A percentile compares a stretch with the other conserved stretches of the same genome.
Evolutionary conservation across 2,797 vertebrate genomes (phyloP).

Genomic region (Sebastes aleutianus): DNA sequence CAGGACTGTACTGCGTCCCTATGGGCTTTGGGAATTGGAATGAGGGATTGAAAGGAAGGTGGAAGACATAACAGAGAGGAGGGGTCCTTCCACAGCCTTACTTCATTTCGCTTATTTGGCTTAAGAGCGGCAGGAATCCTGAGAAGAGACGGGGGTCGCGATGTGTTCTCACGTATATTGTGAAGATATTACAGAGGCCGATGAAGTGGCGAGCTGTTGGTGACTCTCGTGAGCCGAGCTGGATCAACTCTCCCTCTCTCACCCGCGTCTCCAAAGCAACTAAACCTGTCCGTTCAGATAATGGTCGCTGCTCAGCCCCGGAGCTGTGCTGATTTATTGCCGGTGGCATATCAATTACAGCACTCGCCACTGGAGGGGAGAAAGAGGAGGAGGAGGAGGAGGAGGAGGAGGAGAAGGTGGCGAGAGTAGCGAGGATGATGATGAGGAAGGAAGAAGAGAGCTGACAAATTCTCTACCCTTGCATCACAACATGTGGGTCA

Average conservation of each 20-base stretch:
- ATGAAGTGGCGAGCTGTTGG: constrained; percentile 13
- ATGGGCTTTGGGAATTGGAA: constrained; percentile 25
- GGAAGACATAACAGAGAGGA: background rate
- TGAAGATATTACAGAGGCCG: background rate
- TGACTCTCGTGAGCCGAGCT: constrained; percentile 41
- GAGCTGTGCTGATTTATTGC: constrained; percentile 84
- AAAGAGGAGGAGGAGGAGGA: constrained; percentile 46
- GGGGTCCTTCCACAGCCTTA: background rate
- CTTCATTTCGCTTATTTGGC: constrained; percentile 30
- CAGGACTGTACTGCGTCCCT: constrained; percentile 32
- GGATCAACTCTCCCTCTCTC: constrained; percentile 52
- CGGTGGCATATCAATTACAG: constrained; percentile 87
- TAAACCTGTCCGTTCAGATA: constrained; percentile 82
- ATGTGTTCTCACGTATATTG: background rate
- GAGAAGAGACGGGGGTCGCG: background rate
- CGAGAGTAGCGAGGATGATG: constrained; percentile 30
- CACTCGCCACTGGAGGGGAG: constrained; percentile 64
- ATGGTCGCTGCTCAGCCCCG: constrained; percentile 67
- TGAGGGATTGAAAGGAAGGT: constrained; percentile 4
- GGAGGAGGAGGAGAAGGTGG: constrained; percentile 47
- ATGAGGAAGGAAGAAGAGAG: constrained; percentile 36
- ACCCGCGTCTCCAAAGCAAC: constrained; percentile 68
- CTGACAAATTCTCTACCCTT: constrained; percentile 37
- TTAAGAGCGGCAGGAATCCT: background rate
- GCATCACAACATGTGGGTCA: constrained; percentile 57